phyloP scores from a whole-genome alignment of 2,888 invertebrate genomes.

The Zhuqinia jingwanae region DNA sequence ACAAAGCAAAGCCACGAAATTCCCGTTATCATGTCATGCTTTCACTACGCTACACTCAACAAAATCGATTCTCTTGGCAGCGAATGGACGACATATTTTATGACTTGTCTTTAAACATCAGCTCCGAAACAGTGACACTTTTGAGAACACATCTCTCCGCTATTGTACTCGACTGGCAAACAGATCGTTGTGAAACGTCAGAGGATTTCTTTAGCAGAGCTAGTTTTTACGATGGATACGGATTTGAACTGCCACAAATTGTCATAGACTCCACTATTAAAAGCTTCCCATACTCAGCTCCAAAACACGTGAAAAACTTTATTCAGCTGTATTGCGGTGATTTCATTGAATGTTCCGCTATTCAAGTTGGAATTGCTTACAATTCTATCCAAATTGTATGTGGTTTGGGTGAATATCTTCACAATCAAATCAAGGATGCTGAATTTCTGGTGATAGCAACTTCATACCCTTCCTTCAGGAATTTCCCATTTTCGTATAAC shows the following conservation, averaged over 20 bases:
- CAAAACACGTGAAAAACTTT: conserved; percentile 14
- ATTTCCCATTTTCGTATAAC: neutral
- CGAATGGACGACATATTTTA: conserved; percentile 13
- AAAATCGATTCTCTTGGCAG: neutral
- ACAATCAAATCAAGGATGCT: neutral
- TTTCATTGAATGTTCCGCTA: neutral
- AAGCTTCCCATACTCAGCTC: neutral
- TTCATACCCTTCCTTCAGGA: neutral
- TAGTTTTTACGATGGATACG: neutral
- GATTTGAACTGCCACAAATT: neutral
- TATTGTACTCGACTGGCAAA: neutral
- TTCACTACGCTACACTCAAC: neutral
- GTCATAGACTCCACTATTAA: neutral
- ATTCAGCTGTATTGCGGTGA: neutral
- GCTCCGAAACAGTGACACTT: neutral
- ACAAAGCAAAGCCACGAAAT: neutral
- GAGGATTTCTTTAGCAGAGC: neutral
- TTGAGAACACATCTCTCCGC: neutral
- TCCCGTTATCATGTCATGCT: neutral
- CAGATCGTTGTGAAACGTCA: neutral
- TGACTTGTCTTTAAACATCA: neutral
- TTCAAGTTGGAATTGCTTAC: neutral
- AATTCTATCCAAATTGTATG: neutral
- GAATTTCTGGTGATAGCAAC: neutral
- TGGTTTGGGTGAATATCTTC: no score